phyloP scores from a whole-genome alignment of 2,797 vertebrate species.

The Paratrypauchen microcephalus region DNA sequence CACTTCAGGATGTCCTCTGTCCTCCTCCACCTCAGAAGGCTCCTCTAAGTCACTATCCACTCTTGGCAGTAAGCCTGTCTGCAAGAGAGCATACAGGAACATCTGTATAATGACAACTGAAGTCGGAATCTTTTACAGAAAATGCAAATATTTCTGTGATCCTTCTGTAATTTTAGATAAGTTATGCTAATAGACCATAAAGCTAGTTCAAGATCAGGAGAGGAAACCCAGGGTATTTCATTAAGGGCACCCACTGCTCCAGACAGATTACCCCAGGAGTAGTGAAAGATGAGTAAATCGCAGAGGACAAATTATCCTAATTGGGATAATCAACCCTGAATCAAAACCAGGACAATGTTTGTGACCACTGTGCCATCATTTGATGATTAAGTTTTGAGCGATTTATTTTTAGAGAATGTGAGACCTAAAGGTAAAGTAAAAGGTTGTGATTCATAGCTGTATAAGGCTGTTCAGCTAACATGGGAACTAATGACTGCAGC shows the following conservation, averaged over 20 bases:
- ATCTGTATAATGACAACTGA: not conserved
- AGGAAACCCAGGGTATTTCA: not conserved
- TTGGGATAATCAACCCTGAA: not conserved
- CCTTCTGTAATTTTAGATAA: not conserved
- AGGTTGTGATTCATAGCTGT: not conserved
- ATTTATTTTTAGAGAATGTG: not conserved
- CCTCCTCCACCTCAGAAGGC: slow-evolving; percentile 85
- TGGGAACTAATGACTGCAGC: not conserved
- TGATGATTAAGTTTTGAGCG: not conserved
- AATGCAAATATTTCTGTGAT: not conserved
- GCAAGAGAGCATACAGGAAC: not conserved
- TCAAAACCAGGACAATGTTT: not conserved
- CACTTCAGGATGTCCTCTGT: slow-evolving; percentile 75
- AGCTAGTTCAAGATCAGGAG: no score
- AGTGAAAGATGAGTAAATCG: not conserved
- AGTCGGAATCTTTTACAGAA: not conserved
- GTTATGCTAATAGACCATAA: not conserved
- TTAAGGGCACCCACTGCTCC: not conserved
- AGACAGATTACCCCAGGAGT: not conserved
- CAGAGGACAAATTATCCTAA: not conserved
- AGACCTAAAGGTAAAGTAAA: not conserved
- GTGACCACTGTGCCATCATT: not conserved
- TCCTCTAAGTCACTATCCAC: slow-evolving; percentile 85
- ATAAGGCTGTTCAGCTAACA: not conserved
- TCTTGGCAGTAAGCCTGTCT: slow-evolving; percentile 55